Evolutionary conservation across 2,797 vertebrate genomes (phyloP).

Genomic region (Smutsia gigantea): DNA sequence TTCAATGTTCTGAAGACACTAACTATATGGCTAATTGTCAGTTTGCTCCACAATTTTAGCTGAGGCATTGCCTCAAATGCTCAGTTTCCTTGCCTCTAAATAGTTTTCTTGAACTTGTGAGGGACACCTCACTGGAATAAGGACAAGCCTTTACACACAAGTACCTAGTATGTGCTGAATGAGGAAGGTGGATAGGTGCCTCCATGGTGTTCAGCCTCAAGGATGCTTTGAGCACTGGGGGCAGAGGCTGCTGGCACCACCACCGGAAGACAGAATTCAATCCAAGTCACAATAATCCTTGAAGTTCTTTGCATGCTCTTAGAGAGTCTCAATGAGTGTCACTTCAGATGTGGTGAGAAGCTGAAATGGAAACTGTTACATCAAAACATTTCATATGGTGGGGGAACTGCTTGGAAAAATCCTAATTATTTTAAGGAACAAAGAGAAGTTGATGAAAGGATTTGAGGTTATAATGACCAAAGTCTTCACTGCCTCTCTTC

Average conservation of each 20-base stretch:
- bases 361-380: conserved; percentile 81
- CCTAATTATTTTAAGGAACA: conserved; percentile 74
- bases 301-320: conserved; percentile 64
- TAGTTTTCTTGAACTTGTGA: conserved; percentile 17
- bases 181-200: background rate
- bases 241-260: conserved; percentile 15
- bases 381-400: conserved; percentile 78
- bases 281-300: conserved; percentile 68
- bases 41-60: background rate
- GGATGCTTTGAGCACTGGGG: background rate
- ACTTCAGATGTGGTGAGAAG: conserved; percentile 78
- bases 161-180: background rate
- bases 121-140: background rate
- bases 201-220: background rate
- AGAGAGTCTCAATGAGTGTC: conserved; percentile 42
- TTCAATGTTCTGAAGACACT: conserved; percentile 27
- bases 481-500: conserved; percentile 65
- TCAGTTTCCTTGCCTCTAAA: background rate
- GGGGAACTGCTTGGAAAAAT: conserved; percentile 74
- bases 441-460: conserved; percentile 79
- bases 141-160: background rate
- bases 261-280: conserved; percentile 46
- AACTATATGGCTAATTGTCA: conserved; percentile 30
- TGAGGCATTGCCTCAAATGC: background rate
- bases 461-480: conserved; percentile 76